Evolutionary conservation across 92 coral and sea anemone genomes (phyloP).

Genomic region (Plumapathes pennacea): DNA sequence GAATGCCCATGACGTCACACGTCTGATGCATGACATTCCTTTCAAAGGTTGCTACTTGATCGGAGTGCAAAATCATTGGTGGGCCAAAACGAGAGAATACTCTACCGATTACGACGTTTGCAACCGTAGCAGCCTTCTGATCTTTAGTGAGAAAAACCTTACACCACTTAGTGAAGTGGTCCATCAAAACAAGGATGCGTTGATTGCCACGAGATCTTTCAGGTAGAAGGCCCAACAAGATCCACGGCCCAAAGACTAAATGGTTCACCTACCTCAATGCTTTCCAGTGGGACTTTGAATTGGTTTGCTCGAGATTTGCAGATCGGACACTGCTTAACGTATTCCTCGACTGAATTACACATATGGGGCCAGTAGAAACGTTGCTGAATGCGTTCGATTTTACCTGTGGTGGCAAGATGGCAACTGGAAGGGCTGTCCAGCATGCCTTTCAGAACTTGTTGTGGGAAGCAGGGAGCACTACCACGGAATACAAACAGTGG

Average conservation of each 20-base stretch:
- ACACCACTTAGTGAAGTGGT: constrained; percentile 27
- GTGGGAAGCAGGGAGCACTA: constrained; percentile 19
- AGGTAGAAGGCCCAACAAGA: constrained; percentile 34
- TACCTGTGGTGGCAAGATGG: constrained; percentile 39
- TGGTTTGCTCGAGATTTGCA: constrained; percentile 8
- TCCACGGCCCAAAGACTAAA: constrained; percentile 18
- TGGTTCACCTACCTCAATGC: constrained; percentile 13
- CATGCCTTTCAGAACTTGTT: constrained; percentile 8
- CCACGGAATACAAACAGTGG: constrained; percentile 17
- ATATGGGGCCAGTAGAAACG: constrained; percentile 33
- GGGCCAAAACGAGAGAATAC: constrained; percentile 26
- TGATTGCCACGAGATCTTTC: constrained; percentile 21
- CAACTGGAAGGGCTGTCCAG: constrained; percentile 27
- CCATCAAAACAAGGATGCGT: constrained; percentile 20
- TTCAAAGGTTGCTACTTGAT: constrained; percentile 45
- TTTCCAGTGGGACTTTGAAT: constrained; percentile 13
- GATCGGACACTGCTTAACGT: constrained; percentile 9
- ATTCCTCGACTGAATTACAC: constrained; percentile 19
- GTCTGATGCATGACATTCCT: constrained; percentile 36
- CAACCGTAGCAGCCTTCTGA: constrained; percentile 36
- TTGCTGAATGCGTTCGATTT: constrained; percentile 15
- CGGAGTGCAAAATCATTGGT: constrained; percentile 28
- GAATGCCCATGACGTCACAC: constrained; percentile 45
- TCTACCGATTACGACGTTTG: constrained; percentile 11
- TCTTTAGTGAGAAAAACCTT: constrained; percentile 23